Evolutionary conservation across 1,140 invertebrate genomes (phyloP), one percentile per base, ranked within the genome.

Genomic region (Chelonus insularis): DNA sequence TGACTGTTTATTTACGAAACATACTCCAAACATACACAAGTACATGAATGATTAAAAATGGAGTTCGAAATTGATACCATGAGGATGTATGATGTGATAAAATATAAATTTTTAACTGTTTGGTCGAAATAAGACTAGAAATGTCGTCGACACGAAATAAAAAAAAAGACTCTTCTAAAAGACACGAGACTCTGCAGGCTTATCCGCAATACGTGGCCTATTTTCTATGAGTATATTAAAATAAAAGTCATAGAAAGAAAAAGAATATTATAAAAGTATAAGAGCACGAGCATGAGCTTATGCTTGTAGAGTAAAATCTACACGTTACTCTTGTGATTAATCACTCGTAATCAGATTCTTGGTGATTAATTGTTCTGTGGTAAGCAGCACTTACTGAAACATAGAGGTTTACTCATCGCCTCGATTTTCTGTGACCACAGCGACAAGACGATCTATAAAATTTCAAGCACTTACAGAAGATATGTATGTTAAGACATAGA

Each of bases 321-420:
- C 23, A 52, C 39, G 47, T 51, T 20, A 62, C 20, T 29, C 11
- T 5, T 7, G 18, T 56, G 51, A 63, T 63, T 63, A 63, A 63
- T 63, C 62, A 63, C 56, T 21, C 48, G 37, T 37, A 63, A 63
- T 63, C 62, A 59, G 50, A 63, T 59, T 45, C 4, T 16, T n/a
- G 29, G 61, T 63, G 62, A 63, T 63, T 63, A 63, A 63, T 63
- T 63, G 41, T 29, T 36, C 48, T 25, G 56, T 59, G 62, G 50
- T 59, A 59, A 45, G 23, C 37, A 7, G 29, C 48, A 59, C 39
- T 55, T 55, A 55, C 18, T 55, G 50, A 55, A 51, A 63, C 52
- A 39, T 25, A n/a, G 21, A 36, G 20, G 43, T 43, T 62, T 29
- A 62, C 32, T 47, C 43, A 55, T 57, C 60, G 43, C 50, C 32